Evolutionary conservation across 2,797 vertebrate species (phyloP).

Genomic region (Garrulus glandarius): DNA sequence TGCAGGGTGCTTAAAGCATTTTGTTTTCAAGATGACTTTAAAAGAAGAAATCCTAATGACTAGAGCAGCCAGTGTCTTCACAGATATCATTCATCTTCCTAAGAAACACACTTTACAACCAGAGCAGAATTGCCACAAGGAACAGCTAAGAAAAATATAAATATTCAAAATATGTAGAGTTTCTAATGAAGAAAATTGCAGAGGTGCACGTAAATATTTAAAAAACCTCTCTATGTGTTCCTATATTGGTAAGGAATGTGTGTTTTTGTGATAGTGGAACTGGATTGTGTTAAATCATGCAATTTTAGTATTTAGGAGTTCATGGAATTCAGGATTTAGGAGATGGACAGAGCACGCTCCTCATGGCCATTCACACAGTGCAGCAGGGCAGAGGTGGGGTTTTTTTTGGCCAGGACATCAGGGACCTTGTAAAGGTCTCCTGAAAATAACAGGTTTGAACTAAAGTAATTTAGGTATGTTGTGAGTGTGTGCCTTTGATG

Average conservation of each 20-base stretch:
- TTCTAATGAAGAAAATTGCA: neutral
- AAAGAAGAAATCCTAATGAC: neutral
- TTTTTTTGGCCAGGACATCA: neutral
- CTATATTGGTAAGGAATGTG: fast-evolving
- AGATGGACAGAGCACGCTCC: neutral
- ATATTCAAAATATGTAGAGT: neutral
- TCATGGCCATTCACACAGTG: fast-evolving
- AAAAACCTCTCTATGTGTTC: neutral
- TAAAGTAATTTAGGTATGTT: fast-evolving
- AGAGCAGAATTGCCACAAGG: neutral
- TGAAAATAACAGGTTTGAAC: neutral
- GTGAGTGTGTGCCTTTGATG: neutral
- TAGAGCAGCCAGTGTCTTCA: neutral
- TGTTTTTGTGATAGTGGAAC: neutral
- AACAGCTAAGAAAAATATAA: neutral
- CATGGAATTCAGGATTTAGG: neutral
- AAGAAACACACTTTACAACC: neutral
- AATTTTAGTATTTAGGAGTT: neutral
- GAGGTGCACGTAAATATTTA: neutral
- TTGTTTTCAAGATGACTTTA: neutral
- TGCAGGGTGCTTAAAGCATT: neutral
- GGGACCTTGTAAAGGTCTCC: neutral
- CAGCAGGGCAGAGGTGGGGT: neutral
- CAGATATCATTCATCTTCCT: neutral
- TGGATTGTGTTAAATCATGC: neutral